Evolutionary conservation across 2,797 vertebrate species (phyloP).

Genomic region (Phoeniculus purpureus): DNA sequence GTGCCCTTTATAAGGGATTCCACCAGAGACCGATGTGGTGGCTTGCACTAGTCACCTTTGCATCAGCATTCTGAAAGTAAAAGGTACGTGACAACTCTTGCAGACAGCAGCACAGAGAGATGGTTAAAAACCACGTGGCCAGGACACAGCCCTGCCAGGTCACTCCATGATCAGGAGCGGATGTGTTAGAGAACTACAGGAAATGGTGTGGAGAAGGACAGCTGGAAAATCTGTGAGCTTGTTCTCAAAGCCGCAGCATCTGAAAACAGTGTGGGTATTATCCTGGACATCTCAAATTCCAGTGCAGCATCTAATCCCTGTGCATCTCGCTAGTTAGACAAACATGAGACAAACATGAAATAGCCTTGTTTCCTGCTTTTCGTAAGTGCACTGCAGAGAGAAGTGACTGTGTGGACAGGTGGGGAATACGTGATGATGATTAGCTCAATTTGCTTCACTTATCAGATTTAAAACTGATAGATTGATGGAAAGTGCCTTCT

Average conservation of each 20-base stretch:
- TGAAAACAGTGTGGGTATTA: neutral
- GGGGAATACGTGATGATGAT: neutral
- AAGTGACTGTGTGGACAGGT: neutral
- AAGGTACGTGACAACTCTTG: neutral
- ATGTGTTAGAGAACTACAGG: neutral
- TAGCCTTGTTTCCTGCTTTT: neutral
- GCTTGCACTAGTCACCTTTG: neutral
- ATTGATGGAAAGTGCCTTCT: neutral
- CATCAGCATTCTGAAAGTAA: neutral
- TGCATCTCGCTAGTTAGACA: neutral
- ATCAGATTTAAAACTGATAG: slow-evolving; percentile 12
- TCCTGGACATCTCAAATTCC: neutral
- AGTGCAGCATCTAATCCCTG: neutral
- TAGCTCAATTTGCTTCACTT: slow-evolving; percentile 26
- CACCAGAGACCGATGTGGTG: neutral
- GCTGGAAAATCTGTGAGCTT: neutral
- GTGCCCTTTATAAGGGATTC: neutral
- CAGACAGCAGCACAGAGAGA: neutral
- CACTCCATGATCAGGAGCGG: neutral
- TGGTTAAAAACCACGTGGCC: neutral
- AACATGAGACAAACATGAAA: neutral
- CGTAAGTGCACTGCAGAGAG: neutral
- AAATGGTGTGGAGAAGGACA: neutral
- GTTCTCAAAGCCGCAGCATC: neutral
- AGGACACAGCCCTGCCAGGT: neutral